Conservation (phyloP, 2,888 invertebrate species). For the Drosophila parthenogenetica region DNA sequence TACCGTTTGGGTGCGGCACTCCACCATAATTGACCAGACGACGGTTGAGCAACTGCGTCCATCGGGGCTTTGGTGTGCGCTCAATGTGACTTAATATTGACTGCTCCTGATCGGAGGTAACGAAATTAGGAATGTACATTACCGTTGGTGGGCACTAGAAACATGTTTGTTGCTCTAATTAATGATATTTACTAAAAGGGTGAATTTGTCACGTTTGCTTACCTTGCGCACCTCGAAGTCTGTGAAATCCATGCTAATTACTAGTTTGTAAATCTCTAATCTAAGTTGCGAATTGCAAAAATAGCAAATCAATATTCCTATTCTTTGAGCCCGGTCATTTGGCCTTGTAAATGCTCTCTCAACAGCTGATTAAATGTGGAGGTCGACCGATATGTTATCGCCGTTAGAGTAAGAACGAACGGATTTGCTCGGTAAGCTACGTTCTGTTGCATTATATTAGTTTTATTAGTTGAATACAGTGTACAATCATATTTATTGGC, state of each 20-base stretch:
- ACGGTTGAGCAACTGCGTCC: slow-evolving; percentile 96
- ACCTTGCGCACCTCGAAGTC: slow-evolving; percentile 83
- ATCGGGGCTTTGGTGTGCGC: slow-evolving; percentile 95
- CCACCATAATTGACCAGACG: slow-evolving; percentile 99
- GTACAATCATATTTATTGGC: neutral
- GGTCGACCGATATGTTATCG: slow-evolving; percentile 29
- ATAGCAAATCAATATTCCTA: slow-evolving; percentile 70
- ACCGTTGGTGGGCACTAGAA: slow-evolving; percentile 83
- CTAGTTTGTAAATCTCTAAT: slow-evolving; percentile 39
- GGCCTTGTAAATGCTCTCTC: slow-evolving; percentile 35
- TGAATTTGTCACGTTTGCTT: slow-evolving; percentile 1
- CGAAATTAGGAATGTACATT: slow-evolving; percentile 94
- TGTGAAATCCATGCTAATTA: slow-evolving; percentile 81
- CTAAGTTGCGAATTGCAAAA: slow-evolving; percentile 37
- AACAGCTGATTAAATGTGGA: slow-evolving; percentile 43
- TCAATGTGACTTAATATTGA: slow-evolving; percentile 91
- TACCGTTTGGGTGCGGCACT: slow-evolving; percentile 95
- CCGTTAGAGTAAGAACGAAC: neutral
- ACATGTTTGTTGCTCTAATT: neutral
- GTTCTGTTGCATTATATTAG: too few species aligned
- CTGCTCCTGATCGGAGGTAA: slow-evolving; percentile 90
- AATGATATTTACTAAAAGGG: neutral
- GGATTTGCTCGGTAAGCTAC: neutral
- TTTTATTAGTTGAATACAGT: too few species aligned
- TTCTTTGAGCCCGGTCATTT: slow-evolving; percentile 47